phyloP scores from a whole-genome alignment of 2,888 invertebrate genomes.

The Cyclophora punctaria region DNA sequence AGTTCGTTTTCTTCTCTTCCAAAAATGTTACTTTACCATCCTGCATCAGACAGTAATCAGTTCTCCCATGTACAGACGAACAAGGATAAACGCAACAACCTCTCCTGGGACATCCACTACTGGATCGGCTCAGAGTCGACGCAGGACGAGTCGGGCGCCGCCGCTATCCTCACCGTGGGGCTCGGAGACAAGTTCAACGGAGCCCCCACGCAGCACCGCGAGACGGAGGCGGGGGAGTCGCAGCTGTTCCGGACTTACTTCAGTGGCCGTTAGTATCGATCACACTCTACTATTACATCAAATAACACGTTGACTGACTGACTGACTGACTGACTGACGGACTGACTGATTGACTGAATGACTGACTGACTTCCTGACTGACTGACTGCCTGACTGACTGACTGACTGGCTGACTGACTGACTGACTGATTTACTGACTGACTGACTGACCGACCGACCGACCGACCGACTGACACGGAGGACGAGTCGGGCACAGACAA shows the following conservation, averaged over 20 bases:
- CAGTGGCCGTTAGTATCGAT: conserved; percentile 71
- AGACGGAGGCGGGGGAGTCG: conserved; percentile 90
- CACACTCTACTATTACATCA: neutral
- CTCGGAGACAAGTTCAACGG: conserved; percentile 89
- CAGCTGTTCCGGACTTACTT: conserved; percentile 86
- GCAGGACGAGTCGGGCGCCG: conserved; percentile 85
- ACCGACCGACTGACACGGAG: no score
- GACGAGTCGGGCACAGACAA: no score
- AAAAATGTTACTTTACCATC: no score
- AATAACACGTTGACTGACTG: neutral
- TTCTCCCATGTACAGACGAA: conserved; percentile 74
- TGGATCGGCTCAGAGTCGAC: conserved; percentile 89
- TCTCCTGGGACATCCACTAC: conserved; percentile 89
- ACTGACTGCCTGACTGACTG: no score
- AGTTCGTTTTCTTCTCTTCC: no score
- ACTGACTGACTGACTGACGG: neutral
- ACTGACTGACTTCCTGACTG: no score
- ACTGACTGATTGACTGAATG: no score
- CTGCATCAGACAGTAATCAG: no score
- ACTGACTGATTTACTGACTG: no score
- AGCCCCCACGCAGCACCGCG: conserved; percentile 88
- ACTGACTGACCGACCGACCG: no score
- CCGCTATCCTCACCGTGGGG: conserved; percentile 86
- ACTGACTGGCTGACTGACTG: no score
- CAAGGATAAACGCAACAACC: conserved; percentile 75